Base-by-base conservation (phyloP, 2,888 invertebrate genomes). In the Drosophila subquinaria region DNA sequence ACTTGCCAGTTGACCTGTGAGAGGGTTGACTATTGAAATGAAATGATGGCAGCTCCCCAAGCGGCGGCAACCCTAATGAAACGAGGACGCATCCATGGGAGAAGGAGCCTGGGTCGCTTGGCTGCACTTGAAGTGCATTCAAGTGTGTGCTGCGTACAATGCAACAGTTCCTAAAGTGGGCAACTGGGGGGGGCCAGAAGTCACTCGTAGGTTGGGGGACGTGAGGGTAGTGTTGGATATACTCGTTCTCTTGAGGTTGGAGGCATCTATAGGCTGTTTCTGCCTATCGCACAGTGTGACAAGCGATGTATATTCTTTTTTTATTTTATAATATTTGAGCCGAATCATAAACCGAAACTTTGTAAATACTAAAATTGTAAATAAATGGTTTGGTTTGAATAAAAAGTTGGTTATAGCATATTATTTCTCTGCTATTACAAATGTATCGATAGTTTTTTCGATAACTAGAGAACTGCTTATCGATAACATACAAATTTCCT, bases 101-200 rank as follows among this genome's bases (percentile, higher is more conserved):
- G 33, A 15, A 30, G 30, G 20, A 20, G 43, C 15, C 35, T 23
- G 45, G 35, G 35, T 36, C 66, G 81, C 69, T 76, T 84, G 82
- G 79, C 69, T 83, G 82, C 74, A 82, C 76, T 73, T 69, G 42
- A 67, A 84, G 85, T 81, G 82, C 89, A 84, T 74, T 88, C 72
- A 63, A 79, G 79, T 75, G 68, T 68, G 75, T 68, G 36, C 51
- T 79, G 52, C 71, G 74, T 50, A 74, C 78, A 86, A 73, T 83
- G 76, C 76, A 81, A 81, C 66, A 64, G 73, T 71, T 67, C 36
- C 38, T 56, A 60, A 64, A 73, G 63, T 74, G 73, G 51, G 47
- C 51, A 62, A 36, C 47, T 51, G 51, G 9, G n/a, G 15, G 13
- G 13, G 42, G 35, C 20, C 4, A 13, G n/a, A 38, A 27, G n/a